These are phyloP conservation scores for Mesochorus sp. DNA, from an alignment of 2,888 invertebrate species.

Conservation along the genomic window DNA sequence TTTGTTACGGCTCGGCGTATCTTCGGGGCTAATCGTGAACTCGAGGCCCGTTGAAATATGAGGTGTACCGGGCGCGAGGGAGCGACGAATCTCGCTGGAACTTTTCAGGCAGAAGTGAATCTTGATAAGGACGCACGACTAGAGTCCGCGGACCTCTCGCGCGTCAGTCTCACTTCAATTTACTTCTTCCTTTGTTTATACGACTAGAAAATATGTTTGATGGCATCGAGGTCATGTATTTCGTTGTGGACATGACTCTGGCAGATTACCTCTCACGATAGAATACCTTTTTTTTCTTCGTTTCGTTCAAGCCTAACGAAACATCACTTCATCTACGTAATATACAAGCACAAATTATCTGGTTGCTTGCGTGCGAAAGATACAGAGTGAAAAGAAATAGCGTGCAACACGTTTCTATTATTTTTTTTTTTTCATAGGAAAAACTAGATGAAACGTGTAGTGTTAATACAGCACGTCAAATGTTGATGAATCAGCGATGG, in stretches of 20 bases:
- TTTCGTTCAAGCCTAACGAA: background rate
- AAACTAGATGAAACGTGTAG: too few species aligned
- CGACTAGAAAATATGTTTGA: constrained; percentile 67
- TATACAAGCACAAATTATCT: constrained; percentile 32
- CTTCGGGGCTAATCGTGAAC: constrained; percentile 75
- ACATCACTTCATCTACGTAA: constrained; percentile 29
- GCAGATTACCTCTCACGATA: constrained; percentile 68
- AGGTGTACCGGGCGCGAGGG: constrained; percentile 42
- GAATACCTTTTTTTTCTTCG: constrained; percentile 28
- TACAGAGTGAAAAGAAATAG: background rate
- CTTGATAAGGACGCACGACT: constrained; percentile 72
- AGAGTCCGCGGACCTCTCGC: constrained; percentile 12
- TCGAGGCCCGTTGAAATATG: constrained; percentile 62
- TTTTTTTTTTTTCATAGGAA: too few species aligned
- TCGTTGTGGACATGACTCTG: constrained; percentile 61
- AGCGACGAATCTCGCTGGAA: constrained; percentile 75
- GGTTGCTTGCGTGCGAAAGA: too few species aligned
- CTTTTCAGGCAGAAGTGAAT: constrained; percentile 75
- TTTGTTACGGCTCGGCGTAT: constrained; percentile 77
- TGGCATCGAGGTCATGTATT: constrained; percentile 53
- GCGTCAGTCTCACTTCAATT: constrained; percentile 45
- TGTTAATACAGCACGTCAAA: too few species aligned
- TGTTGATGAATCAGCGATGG: too few species aligned
- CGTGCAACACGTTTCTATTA: too few species aligned
- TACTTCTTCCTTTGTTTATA: constrained; percentile 51